phyloP scores from a whole-genome alignment of 2,113 vertebrate species.

The Pomatorhinus ruficollis region DNA sequence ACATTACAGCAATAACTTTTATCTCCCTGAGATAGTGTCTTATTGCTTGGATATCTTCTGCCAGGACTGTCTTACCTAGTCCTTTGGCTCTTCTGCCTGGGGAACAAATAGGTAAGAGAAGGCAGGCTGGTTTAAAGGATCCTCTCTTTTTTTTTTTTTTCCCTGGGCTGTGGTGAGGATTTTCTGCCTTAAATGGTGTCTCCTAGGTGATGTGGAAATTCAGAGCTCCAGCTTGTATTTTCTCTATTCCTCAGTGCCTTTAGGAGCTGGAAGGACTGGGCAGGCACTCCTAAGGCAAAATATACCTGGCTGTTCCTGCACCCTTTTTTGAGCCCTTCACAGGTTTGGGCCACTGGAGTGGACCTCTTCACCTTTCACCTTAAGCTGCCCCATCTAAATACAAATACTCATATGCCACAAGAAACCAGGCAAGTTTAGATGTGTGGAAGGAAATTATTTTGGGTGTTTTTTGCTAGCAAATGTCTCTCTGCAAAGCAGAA shows the following conservation, averaged over 20 bases:
- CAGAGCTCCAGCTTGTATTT: neutral
- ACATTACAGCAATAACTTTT: neutral
- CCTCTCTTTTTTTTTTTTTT: neutral
- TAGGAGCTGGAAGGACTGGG: neutral
- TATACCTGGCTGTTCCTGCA: neutral
- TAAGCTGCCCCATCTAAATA: neutral
- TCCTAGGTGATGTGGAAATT: slow-evolving; percentile 26
- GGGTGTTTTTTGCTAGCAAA: neutral
- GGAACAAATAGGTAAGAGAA: neutral
- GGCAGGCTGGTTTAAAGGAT: neutral
- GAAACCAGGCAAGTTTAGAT: neutral
- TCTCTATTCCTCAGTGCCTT: neutral
- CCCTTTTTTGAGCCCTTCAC: neutral
- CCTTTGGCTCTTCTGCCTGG: neutral
- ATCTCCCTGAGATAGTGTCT: neutral
- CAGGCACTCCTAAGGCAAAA: neutral
- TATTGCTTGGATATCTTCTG: neutral
- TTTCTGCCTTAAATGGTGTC: slow-evolving; percentile 12
- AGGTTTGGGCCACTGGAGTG: neutral
- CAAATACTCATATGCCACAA: neutral
- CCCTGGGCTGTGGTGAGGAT: neutral
- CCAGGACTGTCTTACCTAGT: neutral
- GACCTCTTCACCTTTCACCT: neutral
- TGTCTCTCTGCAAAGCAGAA: neutral
- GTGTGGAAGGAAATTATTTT: neutral